A percentile compares a stretch with the other conserved stretches of the same genome.
Conservation (phyloP, 2,113 vertebrate species). For the Varanus komodoensis region DNA sequence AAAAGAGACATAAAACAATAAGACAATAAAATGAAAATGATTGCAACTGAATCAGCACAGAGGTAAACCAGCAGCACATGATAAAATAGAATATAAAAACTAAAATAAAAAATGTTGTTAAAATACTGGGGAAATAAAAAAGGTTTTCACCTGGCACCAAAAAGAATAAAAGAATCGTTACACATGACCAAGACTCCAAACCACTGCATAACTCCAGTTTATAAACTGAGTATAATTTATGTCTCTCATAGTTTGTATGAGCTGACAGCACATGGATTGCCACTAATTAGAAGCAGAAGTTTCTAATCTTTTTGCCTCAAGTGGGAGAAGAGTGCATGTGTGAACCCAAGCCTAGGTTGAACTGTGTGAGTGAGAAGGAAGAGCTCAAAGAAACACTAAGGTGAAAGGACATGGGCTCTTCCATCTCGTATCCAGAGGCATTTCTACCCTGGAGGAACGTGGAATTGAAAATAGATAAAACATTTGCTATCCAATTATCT, state of each 20-base stretch:
- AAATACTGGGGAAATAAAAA: no score
- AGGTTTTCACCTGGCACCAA: no score
- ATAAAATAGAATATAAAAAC: no score
- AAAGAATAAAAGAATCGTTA: no score
- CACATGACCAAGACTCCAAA: background rate
- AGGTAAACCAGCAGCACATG: no score
- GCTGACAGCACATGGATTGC: no score
- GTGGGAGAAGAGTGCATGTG: background rate
- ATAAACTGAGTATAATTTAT: background rate
- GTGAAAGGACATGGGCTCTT: background rate
- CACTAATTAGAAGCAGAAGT: background rate
- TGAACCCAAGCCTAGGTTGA: background rate
- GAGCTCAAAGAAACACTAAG: background rate
- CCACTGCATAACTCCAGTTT: background rate
- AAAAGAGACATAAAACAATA: no score
- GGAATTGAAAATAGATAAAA: background rate
- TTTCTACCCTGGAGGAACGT: background rate
- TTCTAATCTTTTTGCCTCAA: background rate
- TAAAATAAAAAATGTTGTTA: no score
- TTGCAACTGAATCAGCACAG: no score
- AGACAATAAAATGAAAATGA: no score
- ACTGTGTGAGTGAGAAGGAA: no score
- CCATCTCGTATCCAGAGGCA: background rate
- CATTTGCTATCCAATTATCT: background rate
- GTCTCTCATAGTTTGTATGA: background rate